These are phyloP conservation scores for Lipophrys pholis DNA, from an alignment of 2,113 vertebrate genomes.

Conservation along the genomic window DNA sequence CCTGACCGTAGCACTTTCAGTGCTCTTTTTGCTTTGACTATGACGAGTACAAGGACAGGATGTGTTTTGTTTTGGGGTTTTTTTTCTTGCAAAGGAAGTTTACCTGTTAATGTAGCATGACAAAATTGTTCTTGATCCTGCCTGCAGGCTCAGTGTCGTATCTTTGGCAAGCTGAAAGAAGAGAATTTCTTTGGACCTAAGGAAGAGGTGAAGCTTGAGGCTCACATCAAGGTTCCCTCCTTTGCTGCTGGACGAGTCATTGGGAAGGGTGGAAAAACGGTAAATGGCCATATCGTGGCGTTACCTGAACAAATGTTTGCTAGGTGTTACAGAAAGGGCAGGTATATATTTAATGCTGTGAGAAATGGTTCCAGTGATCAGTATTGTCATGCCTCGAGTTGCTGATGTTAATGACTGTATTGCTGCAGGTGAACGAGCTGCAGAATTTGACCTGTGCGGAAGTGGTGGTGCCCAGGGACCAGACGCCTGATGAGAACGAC, in stretches of 20 bases:
- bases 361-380: no score
- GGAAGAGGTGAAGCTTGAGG: constrained; percentile 98
- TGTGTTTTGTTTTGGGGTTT: no score
- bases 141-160: constrained; percentile 92
- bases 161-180: constrained; percentile 97
- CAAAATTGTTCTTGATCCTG: constrained; percentile 6
- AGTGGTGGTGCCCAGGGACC: constrained; percentile 98
- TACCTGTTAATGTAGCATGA: background rate
- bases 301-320: background rate
- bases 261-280: constrained; percentile 98
- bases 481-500: constrained; percentile 98
- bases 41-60: background rate
- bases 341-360: no score
- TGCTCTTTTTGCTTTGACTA: background rate
- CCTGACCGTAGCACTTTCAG: background rate
- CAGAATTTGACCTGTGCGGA: constrained; percentile 98
- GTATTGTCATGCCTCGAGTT: background rate
- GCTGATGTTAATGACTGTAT: background rate
- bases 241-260: constrained; percentile 98
- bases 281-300: constrained; percentile 61
- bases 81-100: background rate
- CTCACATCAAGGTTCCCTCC: constrained; percentile 98
- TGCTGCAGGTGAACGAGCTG: constrained; percentile 93
- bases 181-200: constrained; percentile 99
- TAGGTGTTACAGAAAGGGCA: no score